These are phyloP conservation scores for Microchirus variegatus DNA, from an alignment of 2,797 vertebrate species.

Conservation along the genomic window DNA sequence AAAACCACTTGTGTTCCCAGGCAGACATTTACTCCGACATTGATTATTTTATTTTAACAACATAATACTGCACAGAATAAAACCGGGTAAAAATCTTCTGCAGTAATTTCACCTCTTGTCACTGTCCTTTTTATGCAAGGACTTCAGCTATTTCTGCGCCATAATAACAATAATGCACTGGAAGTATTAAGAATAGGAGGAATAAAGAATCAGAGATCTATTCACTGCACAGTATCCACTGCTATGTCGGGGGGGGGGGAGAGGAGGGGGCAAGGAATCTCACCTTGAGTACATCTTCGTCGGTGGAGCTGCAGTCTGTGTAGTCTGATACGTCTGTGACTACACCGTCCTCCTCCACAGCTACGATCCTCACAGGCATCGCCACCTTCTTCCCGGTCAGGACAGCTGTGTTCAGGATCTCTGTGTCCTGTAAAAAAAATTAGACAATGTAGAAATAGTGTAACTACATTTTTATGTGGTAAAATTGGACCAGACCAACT, in stretches of 20 bases:
- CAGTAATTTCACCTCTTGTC: constrained; percentile 13
- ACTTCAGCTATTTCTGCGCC: background rate
- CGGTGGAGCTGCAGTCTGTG: constrained; percentile 88
- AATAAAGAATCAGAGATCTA: background rate
- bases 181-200: background rate
- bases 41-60: background rate
- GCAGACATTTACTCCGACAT: constrained; percentile 1
- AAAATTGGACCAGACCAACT: too few relatives aligned
- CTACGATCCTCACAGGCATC: constrained; percentile 88
- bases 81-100: background rate
- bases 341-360: constrained; percentile 88
- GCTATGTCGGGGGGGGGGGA: too few relatives aligned
- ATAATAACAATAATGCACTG: background rate
- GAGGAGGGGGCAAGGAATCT: background rate
- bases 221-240: background rate
- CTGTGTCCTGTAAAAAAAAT: too few relatives aligned
- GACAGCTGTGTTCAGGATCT: constrained; percentile 92
- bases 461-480: too few relatives aligned
- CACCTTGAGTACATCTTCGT: constrained; percentile 94
- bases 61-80: background rate
- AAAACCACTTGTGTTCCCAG: constrained; percentile 12
- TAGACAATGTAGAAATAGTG: too few relatives aligned
- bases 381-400: constrained; percentile 91
- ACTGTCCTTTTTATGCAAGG: constrained; percentile 1
- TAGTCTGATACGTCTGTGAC: constrained; percentile 86